Base-by-base conservation (phyloP, 2,113 vertebrate species). In the Siphamia tubifer region DNA sequence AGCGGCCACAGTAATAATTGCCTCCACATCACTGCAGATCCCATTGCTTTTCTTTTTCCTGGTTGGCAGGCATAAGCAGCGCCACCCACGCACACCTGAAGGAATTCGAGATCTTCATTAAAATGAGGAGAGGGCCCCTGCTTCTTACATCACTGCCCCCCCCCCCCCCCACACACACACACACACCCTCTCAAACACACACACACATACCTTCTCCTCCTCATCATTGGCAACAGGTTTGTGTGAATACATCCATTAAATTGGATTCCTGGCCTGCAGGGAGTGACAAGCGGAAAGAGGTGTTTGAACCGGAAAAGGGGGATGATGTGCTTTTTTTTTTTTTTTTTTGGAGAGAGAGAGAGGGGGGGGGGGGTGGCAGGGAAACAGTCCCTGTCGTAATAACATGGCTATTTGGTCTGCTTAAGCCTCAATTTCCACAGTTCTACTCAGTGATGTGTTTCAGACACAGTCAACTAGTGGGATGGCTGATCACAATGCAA, bases 221-320 rank as follows among this genome's bases (percentile, higher is more conserved):
- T 69, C 74, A 61, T 87, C 75, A 55, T 43, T 61, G 58, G 82
- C 81, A 88, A 88, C 62, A 79, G 74, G 80, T 82, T 68, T 62
- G 69, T 85, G 84, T 87, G 89, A 89, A 85, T 87, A 86, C 81
- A 87, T 85, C 84, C 87, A 89, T 88, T 90, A 90, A 91, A 91
- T 92, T 92, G 81, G 86, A 90, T 91, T 89, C 56, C 62, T 55
- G 76, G 81, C 79, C 89, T 86, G 73, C 53, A 81, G 81, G 83
- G 85, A 85, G 39, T 78, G 79, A 85, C 81, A 80, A 75, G 79
- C 21, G 23, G 64, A 68, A 83, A 73, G 62, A 68, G 65, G 54
- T 48, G 36, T 86, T 85, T 82, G 63, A 80, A 81, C 75, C 79
- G 58, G 66, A 68, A 68, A 78, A 73, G 51, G 62, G 45, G 79